A percentile compares a stretch with the other conserved stretches of the same genome.
phyloP scores from a whole-genome alignment of 2,113 vertebrate genomes.

The Odontesthes bonariensis region DNA sequence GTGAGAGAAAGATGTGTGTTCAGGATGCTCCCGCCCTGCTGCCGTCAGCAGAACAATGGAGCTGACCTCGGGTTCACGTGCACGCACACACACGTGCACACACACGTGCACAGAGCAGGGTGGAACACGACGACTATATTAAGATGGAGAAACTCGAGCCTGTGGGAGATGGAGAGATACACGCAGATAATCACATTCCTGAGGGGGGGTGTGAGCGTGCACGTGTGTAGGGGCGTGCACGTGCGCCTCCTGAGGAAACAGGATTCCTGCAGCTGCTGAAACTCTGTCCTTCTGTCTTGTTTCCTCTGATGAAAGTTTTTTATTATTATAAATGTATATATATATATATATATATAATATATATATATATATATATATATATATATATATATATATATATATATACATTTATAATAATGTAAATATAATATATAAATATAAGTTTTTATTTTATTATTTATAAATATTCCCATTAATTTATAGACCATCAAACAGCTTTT shows the following conservation, averaged over 20 bases:
- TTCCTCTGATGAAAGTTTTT: too few relatives aligned
- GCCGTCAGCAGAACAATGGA: constrained; percentile 46
- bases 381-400: too few relatives aligned
- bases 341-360: too few relatives aligned
- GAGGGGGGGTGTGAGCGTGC: constrained; percentile 1
- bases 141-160: constrained; percentile 56
- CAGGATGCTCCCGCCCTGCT: constrained; percentile 59
- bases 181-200: constrained; percentile 54
- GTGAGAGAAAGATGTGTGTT: constrained; percentile 55
- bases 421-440: too few relatives aligned
- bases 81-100: constrained; percentile 30
- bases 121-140: constrained; percentile 51
- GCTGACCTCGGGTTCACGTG: constrained; percentile 34
- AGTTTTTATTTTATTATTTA: too few relatives aligned
- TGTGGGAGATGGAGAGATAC: constrained; percentile 21
- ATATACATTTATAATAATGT: too few relatives aligned
- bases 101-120: constrained; percentile 47
- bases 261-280: constrained; percentile 30
- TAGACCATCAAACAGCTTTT: too few relatives aligned
- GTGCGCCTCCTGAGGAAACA: constrained; percentile 14
- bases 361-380: too few relatives aligned
- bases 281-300: constrained; percentile 1
- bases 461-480: too few relatives aligned
- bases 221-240: too few relatives aligned
- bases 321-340: too few relatives aligned